Percentiles rank a stretch among this genome's conserved stretches.
These are phyloP conservation scores for Periophthalmodon schlosseri DNA, from an alignment of 2,113 vertebrate genomes.

Conservation along the genomic window DNA sequence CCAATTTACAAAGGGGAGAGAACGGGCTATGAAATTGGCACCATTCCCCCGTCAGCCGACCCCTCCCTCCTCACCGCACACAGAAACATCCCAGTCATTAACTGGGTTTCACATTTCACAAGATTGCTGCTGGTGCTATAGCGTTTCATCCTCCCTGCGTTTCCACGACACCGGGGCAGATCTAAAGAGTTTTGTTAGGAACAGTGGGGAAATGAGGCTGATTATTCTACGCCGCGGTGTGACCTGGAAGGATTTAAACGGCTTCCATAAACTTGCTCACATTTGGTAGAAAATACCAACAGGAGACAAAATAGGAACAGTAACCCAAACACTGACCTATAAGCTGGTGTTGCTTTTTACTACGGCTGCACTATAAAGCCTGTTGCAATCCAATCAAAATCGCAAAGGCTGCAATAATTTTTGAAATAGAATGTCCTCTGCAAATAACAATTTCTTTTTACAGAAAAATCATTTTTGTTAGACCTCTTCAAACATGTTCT, in stretches of 20 bases:
- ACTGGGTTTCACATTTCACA: constrained; percentile 44
- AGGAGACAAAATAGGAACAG: background rate
- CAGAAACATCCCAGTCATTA: constrained; percentile 30
- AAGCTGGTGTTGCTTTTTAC: no score
- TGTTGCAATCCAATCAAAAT: no score
- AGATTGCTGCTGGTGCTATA: constrained; percentile 14
- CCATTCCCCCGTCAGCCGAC: constrained; percentile 4
- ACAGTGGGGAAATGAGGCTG: constrained; percentile 18
- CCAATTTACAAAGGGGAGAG: constrained; percentile 47
- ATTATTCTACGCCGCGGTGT: constrained; percentile 39
- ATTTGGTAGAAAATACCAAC: background rate
- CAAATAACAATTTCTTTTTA: no score
- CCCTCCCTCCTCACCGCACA: background rate
- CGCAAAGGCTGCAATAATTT: no score
- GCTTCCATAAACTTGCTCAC: constrained; percentile 18
- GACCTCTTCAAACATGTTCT: no score
- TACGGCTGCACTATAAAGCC: no score
- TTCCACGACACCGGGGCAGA: constrained; percentile 28
- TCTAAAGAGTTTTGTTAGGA: constrained; percentile 32
- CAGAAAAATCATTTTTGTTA: no score
- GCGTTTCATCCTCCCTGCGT: constrained; percentile 25
- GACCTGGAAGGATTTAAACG: constrained; percentile 42
- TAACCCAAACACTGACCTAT: background rate
- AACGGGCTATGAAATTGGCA: constrained; percentile 41
- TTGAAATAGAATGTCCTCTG: no score